Evolutionary conservation across 2,113 vertebrate genomes (phyloP).

Genomic region (Nymphicus hollandicus): DNA sequence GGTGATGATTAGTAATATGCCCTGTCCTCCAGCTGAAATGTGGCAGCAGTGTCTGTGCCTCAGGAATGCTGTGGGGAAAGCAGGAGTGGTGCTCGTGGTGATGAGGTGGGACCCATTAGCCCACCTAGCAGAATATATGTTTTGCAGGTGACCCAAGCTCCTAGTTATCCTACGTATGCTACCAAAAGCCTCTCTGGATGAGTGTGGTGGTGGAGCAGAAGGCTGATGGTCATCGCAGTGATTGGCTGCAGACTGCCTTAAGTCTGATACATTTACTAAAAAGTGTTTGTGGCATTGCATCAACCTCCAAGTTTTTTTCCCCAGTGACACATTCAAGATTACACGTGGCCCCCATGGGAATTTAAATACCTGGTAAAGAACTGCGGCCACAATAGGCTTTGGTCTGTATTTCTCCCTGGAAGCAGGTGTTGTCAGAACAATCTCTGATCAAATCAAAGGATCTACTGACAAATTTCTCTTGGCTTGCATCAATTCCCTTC

Average conservation of each 20-base stretch:
- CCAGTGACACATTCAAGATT: background rate
- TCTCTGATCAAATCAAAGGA: background rate
- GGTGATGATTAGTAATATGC: background rate
- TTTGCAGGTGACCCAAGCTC: background rate
- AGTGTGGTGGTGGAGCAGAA: background rate
- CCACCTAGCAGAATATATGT: background rate
- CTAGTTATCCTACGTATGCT: background rate
- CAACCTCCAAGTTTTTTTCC: background rate
- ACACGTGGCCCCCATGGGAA: background rate
- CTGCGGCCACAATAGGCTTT: background rate
- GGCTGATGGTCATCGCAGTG: background rate
- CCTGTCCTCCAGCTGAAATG: background rate
- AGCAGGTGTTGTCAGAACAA: background rate
- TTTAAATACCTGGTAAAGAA: background rate
- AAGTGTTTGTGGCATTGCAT: background rate
- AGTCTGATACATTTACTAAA: background rate
- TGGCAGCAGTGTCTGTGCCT: background rate
- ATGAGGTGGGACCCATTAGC: background rate
- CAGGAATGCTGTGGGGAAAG: background rate
- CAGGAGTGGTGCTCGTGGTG: background rate
- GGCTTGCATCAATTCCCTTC: background rate
- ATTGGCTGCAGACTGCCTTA: background rate
- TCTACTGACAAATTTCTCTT: conserved; percentile 3
- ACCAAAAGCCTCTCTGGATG: background rate
- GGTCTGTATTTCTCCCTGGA: background rate